Evolutionary conservation across 2,113 vertebrate species (phyloP).

Genomic region (Grammomys dolichurus): DNA sequence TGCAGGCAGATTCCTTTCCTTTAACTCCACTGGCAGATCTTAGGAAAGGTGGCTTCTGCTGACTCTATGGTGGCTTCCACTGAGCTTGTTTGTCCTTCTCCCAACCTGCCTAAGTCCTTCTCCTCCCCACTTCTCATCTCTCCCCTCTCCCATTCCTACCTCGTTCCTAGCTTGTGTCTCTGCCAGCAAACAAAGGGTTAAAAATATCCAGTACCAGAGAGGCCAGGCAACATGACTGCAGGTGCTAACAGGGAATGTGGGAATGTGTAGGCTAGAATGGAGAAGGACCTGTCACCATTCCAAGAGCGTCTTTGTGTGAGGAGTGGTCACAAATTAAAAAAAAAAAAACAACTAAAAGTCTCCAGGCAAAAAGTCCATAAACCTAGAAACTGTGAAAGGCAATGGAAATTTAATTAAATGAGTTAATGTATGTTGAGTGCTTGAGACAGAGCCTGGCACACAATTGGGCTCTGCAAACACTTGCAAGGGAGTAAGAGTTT

Average conservation of each 20-base stretch:
- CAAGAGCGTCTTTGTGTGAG: conserved; percentile 57
- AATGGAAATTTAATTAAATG: conserved; percentile 73
- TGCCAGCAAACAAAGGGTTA: conserved; percentile 36
- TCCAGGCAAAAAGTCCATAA: conserved; percentile 55
- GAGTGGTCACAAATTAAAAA: conserved; percentile 32
- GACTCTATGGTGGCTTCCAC: neutral
- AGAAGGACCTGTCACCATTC: conserved; percentile 49
- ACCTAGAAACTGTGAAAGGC: conserved; percentile 50
- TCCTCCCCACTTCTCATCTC: neutral
- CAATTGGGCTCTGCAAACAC: neutral
- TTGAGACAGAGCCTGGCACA: conserved; percentile 25
- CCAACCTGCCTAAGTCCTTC: neutral
- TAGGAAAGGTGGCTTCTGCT: neutral
- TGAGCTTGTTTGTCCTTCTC: neutral
- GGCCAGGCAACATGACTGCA: conserved; percentile 9
- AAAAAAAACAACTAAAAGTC: conserved; percentile 6
- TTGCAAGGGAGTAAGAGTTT: conserved; percentile 31
- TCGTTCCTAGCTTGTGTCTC: neutral
- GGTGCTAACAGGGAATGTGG: conserved; percentile 46
- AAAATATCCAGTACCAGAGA: neutral
- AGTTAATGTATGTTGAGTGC: neutral
- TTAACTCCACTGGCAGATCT: neutral
- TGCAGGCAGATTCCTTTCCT: neutral
- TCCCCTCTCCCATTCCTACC: neutral
- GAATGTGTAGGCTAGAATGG: conserved; percentile 56